These are phyloP conservation scores for Meles meles DNA, from an alignment of 2,113 vertebrate species.

Conservation along the genomic window DNA sequence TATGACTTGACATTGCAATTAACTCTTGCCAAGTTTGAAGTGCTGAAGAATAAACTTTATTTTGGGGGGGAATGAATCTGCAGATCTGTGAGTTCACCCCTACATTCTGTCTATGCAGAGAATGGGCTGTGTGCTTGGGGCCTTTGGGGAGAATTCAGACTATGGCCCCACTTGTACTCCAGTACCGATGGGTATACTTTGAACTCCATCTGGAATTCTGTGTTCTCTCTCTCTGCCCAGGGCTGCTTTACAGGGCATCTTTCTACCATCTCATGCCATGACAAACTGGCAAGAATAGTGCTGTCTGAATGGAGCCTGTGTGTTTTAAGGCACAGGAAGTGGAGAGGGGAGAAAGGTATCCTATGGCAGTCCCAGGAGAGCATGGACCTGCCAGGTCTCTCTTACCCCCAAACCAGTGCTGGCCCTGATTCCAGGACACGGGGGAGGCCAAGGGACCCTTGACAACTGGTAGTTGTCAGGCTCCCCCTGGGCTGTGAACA, in stretches of 20 bases:
- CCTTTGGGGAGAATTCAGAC: neutral
- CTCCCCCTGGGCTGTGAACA: neutral
- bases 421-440: neutral
- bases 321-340: neutral
- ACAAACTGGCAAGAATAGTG: neutral
- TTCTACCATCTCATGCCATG: neutral
- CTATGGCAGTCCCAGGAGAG: neutral
- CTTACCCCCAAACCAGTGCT: neutral
- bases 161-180: neutral
- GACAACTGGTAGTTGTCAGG: neutral
- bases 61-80: neutral
- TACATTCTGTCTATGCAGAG: neutral
- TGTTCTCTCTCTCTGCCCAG: neutral
- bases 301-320: neutral
- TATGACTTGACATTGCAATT: neutral
- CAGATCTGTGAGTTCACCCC: neutral
- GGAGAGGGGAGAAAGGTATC: neutral
- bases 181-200: neutral
- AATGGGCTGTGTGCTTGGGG: neutral
- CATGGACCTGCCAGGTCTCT: neutral
- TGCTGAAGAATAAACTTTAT: conserved; percentile 43
- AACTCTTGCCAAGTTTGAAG: neutral
- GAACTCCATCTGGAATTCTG: neutral
- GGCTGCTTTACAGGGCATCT: neutral
- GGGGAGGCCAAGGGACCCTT: neutral